Evolutionary conservation across 35 echinoderm and acorn worm species (phyloP).

Genomic region (Lytechinus pictus): DNA sequence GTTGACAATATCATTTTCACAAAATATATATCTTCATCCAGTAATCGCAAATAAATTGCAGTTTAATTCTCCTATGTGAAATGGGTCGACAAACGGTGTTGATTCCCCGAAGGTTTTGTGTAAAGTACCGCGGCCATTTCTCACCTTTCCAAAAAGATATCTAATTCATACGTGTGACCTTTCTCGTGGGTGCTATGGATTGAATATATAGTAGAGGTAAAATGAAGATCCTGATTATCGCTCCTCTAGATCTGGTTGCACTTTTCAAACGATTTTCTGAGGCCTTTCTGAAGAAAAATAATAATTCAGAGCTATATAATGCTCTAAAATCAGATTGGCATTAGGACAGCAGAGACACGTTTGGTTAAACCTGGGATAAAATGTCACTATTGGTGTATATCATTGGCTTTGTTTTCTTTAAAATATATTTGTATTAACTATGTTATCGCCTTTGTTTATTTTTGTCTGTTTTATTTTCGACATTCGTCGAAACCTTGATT

Average conservation of each 20-base stretch:
- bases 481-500: no score
- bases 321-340: no score
- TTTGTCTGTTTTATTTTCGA: no score
- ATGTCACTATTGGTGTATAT: no score
- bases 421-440: no score
- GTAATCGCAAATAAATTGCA: not conserved
- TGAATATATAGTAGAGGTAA: not conserved
- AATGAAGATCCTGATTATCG: not conserved
- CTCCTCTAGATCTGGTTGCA: not conserved
- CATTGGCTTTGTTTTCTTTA: no score
- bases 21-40: no score
- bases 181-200: not conserved
- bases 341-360: not conserved
- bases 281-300: not conserved
- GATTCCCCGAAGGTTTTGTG: not conserved
- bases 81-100: not conserved
- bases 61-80: not conserved
- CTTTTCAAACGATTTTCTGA: not conserved
- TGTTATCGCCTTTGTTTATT: no score
- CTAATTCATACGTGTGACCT: conserved; percentile 7
- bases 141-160: not conserved
- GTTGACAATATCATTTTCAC: no score
- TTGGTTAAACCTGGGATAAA: no score
- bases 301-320: no score
- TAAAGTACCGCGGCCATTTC: not conserved